Conservation (phyloP, 2,888 invertebrate genomes). For the Eretmocerus hayati region DNA sequence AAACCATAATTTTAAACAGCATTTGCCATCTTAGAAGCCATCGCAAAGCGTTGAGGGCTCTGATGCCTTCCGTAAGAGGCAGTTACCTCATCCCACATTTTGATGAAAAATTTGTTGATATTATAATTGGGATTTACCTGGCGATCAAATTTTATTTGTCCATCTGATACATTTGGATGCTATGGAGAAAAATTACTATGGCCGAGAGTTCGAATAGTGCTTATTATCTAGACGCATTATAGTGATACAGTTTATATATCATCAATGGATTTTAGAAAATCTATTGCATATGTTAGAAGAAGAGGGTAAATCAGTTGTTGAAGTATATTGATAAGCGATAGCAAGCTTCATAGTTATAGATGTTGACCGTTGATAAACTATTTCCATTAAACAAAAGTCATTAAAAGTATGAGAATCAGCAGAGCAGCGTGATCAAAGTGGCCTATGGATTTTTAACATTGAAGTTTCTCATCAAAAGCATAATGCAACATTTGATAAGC, state of each 20-base stretch:
- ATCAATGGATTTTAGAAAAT: background rate
- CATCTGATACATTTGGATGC: too few relatives aligned
- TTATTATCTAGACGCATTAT: constrained; percentile 11
- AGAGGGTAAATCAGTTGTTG: background rate
- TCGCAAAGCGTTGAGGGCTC: too few relatives aligned
- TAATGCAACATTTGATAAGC: too few relatives aligned
- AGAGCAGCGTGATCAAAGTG: constrained; percentile 20
- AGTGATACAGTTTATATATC: background rate
- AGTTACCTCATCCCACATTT: too few relatives aligned
- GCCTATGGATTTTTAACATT: constrained; percentile 17
- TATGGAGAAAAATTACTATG: background rate
- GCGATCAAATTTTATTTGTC: too few relatives aligned
- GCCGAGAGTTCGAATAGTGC: constrained; percentile 1
- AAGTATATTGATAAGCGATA: constrained; percentile 5
- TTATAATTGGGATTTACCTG: too few relatives aligned
- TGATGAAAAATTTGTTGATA: too few relatives aligned
- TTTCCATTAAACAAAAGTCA: constrained; percentile 10
- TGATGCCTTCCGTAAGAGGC: too few relatives aligned
- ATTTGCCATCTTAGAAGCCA: too few relatives aligned
- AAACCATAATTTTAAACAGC: too few relatives aligned
- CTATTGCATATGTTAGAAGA: background rate
- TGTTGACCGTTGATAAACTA: constrained; percentile 28
- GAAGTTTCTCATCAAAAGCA: too few relatives aligned
- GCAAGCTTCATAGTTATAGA: constrained; percentile 24
- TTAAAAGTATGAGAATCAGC: constrained; percentile 7